Conservation (phyloP, 2,888 invertebrate genomes). For the Lepidocyrtoides sp. region DNA sequence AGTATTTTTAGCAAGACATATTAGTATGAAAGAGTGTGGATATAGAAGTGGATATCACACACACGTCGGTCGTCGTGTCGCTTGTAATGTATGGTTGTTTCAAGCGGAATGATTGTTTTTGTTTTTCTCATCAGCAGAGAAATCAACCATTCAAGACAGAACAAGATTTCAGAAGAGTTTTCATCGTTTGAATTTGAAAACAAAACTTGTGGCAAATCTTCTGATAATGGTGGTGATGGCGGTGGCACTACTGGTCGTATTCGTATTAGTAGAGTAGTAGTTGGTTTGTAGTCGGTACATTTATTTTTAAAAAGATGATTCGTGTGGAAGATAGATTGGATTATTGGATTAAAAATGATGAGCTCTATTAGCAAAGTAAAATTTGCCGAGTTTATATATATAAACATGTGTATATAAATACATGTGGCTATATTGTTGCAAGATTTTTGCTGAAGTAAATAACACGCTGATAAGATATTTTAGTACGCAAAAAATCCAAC, state of each 20-base stretch:
- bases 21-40: constrained; percentile 33
- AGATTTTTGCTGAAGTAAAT: no score
- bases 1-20: constrained; percentile 52
- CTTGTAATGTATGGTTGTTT: constrained; percentile 11
- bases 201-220: neutral
- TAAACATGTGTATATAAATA: no score
- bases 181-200: neutral
- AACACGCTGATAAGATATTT: no score
- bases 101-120: constrained; percentile 39
- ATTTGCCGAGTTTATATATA: no score
- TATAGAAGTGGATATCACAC: constrained; percentile 19
- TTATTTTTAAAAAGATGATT: neutral
- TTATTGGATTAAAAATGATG: neutral
- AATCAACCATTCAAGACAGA: neutral
- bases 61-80: neutral
- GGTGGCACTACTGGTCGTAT: neutral
- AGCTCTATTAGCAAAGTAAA: neutral
- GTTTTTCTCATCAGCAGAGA: constrained; percentile 48
- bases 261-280: neutral
- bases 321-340: neutral
- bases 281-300: neutral
- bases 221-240: neutral
- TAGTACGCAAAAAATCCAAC: no score
- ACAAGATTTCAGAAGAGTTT: neutral
- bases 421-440: no score